Base-by-base conservation (phyloP, 1,140 invertebrate genomes). In the Bombus balteatus region DNA sequence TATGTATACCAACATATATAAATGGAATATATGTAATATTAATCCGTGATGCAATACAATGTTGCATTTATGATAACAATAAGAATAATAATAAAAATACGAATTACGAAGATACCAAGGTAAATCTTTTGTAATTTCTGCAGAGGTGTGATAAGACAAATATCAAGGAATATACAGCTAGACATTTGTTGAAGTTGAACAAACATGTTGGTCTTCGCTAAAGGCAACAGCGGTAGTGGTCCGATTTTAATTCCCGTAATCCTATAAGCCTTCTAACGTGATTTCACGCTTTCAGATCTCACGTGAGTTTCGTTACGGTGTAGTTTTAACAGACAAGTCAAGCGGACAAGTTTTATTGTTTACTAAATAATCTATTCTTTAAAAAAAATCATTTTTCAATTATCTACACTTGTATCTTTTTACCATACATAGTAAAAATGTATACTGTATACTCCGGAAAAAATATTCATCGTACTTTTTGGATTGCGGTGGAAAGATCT, bases 211-310 rank as follows among this genome's bases (percentile, higher is more conserved):
- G 68, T 12, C 25, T 34, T 28, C 12, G 12, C 25, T 71, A 71
- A 41, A 71, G 68, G 68, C 37, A 37, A 71, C 68, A 71, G 25
- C 37, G 37, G 37, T 13, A 39, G 68, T 71, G 70, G 75, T 86
- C 77, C 81, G 73, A 92, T 94, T 94, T 93, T 92, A 92, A 94
- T 94, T 92, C 90, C 87, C 81, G 87, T 93, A 92, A 94, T 94
- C 92, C 86, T 85, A 83, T 93, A 93, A 93, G 91, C 91, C 87
- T 41, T 80, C 80, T 94, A 93, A 94, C 90, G 89, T 89, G 93
- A 94, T 94, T 94, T 94, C 88, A 92, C 71, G 68, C 68, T 71
- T 71, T 41, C 68, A 41, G 37, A 71, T 41, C 39, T 71, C 25
- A 41, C 25, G 39, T 22, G 53, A 87, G 89, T 88, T 91, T 93